Evolutionary conservation across 2,888 invertebrate species (phyloP).

Genomic region (Xanthia icteritia): DNA sequence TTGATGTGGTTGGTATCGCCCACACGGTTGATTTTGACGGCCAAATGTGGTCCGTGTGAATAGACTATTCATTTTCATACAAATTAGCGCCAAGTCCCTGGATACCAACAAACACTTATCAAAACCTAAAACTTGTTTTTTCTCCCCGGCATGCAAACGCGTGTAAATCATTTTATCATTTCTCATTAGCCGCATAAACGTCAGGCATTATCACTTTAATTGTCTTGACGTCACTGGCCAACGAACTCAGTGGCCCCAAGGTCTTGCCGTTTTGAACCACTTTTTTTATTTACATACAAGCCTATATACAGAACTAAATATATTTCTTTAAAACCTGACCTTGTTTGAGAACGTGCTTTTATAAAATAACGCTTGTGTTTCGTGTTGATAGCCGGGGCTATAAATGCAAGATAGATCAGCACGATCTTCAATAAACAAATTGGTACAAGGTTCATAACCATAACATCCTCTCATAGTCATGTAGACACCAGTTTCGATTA

Average conservation of each 20-base stretch:
- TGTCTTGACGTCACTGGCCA: constrained; percentile 67
- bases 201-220: constrained; percentile 69
- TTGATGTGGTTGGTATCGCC: not conserved
- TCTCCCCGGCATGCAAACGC: not conserved
- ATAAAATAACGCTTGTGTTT: constrained; percentile 9
- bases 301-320: constrained; percentile 34
- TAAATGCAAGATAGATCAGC: constrained; percentile 12
- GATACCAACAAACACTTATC: not conserved
- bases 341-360: constrained; percentile 24
- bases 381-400: constrained; percentile 24
- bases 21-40: not conserved
- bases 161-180: constrained; percentile 52
- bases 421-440: constrained; percentile 3
- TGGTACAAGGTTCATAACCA: not conserved
- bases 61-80: not conserved
- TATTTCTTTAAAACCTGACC: constrained; percentile 30
- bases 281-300: constrained; percentile 59
- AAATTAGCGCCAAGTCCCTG: not conserved
- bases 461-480: constrained; percentile 2
- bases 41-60: not conserved
- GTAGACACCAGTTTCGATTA: not conserved
- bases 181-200: constrained; percentile 58
- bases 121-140: constrained; percentile 34
- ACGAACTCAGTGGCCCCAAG: constrained; percentile 68
- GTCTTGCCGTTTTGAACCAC: constrained; percentile 66